A percentile compares a stretch with the other conserved stretches of the same genome.
phyloP scores from a whole-genome alignment of 2,888 invertebrate species.

The Cephus spinipes region DNA sequence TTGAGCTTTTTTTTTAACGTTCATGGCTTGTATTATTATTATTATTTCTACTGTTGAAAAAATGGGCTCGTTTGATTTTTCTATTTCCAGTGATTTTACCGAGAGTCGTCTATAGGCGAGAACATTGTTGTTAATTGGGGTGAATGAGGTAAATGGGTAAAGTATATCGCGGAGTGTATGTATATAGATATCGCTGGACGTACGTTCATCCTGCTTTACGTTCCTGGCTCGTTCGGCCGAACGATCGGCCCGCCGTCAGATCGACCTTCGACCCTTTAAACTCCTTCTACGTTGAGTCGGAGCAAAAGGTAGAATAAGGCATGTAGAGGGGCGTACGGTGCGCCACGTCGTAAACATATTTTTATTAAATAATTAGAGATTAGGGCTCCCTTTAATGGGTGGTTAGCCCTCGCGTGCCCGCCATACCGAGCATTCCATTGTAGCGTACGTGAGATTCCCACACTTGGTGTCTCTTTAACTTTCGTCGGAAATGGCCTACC shows the following conservation, averaged over 20 bases:
- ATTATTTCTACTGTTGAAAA: background rate
- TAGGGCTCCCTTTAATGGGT: slow-evolving; percentile 61
- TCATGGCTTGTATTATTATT: background rate
- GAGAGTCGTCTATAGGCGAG: background rate
- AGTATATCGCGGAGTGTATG: background rate
- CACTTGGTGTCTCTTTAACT: slow-evolving; percentile 50
- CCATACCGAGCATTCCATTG: slow-evolving; percentile 63
- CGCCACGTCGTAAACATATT: slow-evolving; percentile 67
- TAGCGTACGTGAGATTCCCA: slow-evolving; percentile 66
- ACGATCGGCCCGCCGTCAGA: slow-evolving; percentile 36
- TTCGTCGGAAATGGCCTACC: background rate
- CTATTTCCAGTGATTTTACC: background rate
- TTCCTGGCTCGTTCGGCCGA: slow-evolving; percentile 27
- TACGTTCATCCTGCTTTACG: slow-evolving; percentile 8
- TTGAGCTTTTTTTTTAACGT: background rate
- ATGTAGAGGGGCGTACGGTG: slow-evolving; percentile 58
- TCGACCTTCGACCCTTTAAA: slow-evolving; percentile 61
- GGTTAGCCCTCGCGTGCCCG: slow-evolving; percentile 64
- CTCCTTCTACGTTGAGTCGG: slow-evolving; percentile 35
- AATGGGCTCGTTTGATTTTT: background rate
- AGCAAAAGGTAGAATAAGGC: slow-evolving; percentile 42
- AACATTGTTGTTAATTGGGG: background rate
- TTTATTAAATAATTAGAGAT: slow-evolving; percentile 68
- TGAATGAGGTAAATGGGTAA: background rate
- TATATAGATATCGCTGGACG: background rate